Evolutionary conservation across 2,797 vertebrate genomes (phyloP).

Genomic region (Bradypus variegatus): DNA sequence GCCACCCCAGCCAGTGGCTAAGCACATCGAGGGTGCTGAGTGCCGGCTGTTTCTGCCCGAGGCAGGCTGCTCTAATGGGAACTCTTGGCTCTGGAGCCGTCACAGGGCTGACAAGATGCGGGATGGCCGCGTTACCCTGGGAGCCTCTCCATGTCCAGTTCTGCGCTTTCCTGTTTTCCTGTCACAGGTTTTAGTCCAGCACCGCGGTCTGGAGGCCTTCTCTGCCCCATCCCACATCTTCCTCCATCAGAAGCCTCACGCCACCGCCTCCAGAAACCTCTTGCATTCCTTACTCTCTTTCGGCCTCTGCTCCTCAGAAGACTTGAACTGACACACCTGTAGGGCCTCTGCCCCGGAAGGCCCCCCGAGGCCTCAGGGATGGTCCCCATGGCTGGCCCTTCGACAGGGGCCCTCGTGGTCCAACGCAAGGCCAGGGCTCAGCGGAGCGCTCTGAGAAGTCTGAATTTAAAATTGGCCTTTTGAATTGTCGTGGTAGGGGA

Average conservation of each 20-base stretch:
- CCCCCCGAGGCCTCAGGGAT: too few species aligned
- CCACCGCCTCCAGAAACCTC: not conserved
- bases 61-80: too few species aligned
- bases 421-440: not conserved
- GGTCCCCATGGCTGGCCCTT: not conserved
- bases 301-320: not conserved
- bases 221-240: not conserved
- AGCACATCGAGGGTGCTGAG: accelerated
- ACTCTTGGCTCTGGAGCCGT: too few species aligned
- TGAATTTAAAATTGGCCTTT: constrained; percentile 20
- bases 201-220: not conserved
- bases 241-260: not conserved
- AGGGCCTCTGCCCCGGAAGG: not conserved
- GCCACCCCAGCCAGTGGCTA: not conserved
- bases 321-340: not conserved
- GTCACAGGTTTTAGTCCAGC: not conserved
- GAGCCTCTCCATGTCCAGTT: not conserved
- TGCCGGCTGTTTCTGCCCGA: not conserved
- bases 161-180: not conserved
- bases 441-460: not conserved
- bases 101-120: not conserved
- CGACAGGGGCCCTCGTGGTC: not conserved
- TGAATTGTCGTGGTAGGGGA: not conserved
- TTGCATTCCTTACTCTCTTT: not conserved
- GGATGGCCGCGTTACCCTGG: too few species aligned